Conservation (phyloP, 1,140 invertebrate genomes). For the Eufriesea mexicana region DNA sequence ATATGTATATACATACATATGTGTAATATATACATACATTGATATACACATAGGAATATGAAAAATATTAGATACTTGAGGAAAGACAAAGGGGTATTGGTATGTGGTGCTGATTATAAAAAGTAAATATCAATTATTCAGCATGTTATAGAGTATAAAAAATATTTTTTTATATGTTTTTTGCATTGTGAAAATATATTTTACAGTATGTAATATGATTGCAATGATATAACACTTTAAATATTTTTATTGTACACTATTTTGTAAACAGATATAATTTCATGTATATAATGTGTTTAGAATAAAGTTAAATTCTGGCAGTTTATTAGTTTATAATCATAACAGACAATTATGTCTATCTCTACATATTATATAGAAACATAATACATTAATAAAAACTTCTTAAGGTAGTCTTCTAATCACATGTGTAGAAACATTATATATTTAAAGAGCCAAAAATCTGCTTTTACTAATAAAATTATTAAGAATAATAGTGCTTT, state of each 20-base stretch:
- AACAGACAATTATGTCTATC: neutral
- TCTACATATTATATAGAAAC: neutral
- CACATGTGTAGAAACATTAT: neutral
- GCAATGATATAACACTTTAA: slow-evolving; percentile 11
- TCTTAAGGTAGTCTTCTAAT: slow-evolving; percentile 54
- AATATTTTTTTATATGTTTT: slow-evolving; percentile 3
- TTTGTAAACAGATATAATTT: slow-evolving; percentile 27
- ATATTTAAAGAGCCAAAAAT: neutral
- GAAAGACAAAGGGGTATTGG: slow-evolving; percentile 44
- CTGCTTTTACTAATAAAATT: neutral
- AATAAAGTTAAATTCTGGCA: neutral
- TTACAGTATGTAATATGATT: neutral
- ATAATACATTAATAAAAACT: slow-evolving; percentile 17
- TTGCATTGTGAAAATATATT: slow-evolving; percentile 8
- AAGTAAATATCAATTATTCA: slow-evolving; percentile 22
- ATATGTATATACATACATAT: neutral
- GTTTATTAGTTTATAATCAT: neutral
- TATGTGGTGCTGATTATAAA: slow-evolving; percentile 39
- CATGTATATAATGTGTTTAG: slow-evolving; percentile 34
- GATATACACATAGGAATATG: neutral
- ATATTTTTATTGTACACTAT: slow-evolving; percentile 22
- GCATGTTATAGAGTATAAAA: slow-evolving; percentile 22
- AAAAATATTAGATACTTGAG: slow-evolving; percentile 27
- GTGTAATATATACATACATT: neutral
- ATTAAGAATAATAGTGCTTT: neutral